Base-by-base conservation (phyloP, 2,797 vertebrate species). In the Enteromius trimaculatus region DNA sequence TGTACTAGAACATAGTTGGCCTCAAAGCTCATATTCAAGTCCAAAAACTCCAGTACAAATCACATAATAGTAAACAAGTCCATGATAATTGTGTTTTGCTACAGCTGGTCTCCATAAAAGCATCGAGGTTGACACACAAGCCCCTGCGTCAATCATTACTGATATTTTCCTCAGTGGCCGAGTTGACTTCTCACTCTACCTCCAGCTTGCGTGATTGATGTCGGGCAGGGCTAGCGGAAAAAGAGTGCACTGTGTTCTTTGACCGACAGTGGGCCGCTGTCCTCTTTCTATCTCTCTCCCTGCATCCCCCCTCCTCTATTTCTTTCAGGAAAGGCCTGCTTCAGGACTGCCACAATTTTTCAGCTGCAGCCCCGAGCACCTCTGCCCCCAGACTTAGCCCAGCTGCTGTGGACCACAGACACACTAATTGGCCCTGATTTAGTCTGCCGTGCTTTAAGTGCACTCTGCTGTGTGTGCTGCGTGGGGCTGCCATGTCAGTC, bases 351-450 rank as follows among this genome's bases (percentile, higher is more conserved):
- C 62, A 58, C 70, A 66, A 69, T 80, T 70, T 76, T 84, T 79
- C 47, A 80, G 77, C 69, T 84, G 60, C 60, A 39, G 68, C 83
- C 77, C 79, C 8, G 19, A 49, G 47, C 71, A 62, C 71, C 62
- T 81, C 53, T 85, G 79, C 77, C 83, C 83, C 78, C 74, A 81
- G 78, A 65, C 80, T 85, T 71, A 42, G 68, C 81, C 85, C 83
- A 78, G 72, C 74, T 74, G 47, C 69, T 74, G 75, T 62, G 70
- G 37, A 70, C 75, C 83, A 85, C 42, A 81, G 85, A 77, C 82
- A 81, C 79, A 78, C 85, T 84, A 86, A 89, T 88, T 87, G 85
- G 85, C 85, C 68, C 76, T 87, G 87, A 88, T 88, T 86, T 84
- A 78, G 85, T 82, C 81, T 39, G 76, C 77, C 62, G 34, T 81